Evolutionary conservation across 2,888 invertebrate species (phyloP).

Genomic region (Drosophila anomelani): DNA sequence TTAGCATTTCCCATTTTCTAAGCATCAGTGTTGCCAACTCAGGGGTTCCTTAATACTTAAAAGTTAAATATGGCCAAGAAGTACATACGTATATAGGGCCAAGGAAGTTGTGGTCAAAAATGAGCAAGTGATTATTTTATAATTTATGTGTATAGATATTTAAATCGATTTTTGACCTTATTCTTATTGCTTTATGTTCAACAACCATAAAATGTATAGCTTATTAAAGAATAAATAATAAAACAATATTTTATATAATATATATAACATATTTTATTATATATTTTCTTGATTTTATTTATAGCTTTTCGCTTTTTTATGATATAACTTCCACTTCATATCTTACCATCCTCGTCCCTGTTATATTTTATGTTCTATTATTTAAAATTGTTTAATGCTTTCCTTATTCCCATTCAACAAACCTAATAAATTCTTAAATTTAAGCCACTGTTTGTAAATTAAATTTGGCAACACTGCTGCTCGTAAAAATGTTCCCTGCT

Average conservation of each 20-base stretch:
- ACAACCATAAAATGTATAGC: background rate
- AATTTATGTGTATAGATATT: background rate
- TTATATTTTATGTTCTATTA: background rate
- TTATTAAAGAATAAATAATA: too few relatives aligned
- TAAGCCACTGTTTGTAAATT: background rate
- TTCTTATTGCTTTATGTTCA: too few relatives aligned
- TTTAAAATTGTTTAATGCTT: background rate
- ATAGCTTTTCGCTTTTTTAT: too few relatives aligned
- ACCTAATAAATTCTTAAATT: background rate
- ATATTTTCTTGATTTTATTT: background rate
- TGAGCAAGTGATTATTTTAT: background rate
- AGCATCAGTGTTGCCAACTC: constrained; percentile 1
- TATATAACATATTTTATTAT: too few relatives aligned
- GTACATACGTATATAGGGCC: background rate
- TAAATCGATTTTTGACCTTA: too few relatives aligned
- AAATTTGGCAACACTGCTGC: background rate
- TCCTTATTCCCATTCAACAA: fast-evolving
- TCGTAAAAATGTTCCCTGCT: constrained; percentile 15
- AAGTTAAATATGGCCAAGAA: background rate
- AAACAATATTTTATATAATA: too few relatives aligned
- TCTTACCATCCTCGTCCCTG: too few relatives aligned
- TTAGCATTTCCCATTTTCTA: background rate
- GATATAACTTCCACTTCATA: too few relatives aligned
- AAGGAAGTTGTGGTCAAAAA: background rate
- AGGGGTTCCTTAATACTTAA: too few relatives aligned